phyloP scores from a whole-genome alignment of 2,888 invertebrate species.

The Drosophila pseudotakahashii region DNA sequence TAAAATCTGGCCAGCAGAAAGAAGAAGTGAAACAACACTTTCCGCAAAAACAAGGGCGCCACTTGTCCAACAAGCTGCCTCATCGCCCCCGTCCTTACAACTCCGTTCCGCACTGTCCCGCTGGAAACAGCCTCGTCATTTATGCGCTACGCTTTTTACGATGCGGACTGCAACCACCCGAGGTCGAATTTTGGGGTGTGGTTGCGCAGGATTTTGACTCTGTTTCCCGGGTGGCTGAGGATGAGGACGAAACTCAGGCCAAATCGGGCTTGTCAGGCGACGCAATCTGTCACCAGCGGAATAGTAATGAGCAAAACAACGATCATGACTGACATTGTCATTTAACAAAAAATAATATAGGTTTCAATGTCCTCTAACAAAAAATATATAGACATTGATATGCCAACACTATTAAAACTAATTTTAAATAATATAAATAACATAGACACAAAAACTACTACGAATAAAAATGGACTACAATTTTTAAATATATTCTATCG shows the following conservation, averaged over 20 bases:
- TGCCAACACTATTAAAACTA: background rate
- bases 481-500: too few relatives aligned
- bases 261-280: constrained; percentile 14
- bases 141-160: constrained; percentile 59
- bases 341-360: constrained; percentile 2
- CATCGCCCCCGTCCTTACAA: constrained; percentile 26
- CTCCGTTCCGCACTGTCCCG: constrained; percentile 33
- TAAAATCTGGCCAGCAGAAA: constrained; percentile 66
- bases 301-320: constrained; percentile 29
- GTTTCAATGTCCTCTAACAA: background rate
- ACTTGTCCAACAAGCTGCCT: constrained; percentile 57
- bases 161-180: constrained; percentile 38
- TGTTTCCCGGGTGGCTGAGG: constrained; percentile 11
- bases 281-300: constrained; percentile 68
- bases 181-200: constrained; percentile 8
- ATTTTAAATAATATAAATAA: too few relatives aligned
- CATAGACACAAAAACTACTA: too few relatives aligned
- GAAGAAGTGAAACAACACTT: constrained; percentile 30
- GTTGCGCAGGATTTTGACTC: background rate
- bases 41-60: constrained; percentile 41
- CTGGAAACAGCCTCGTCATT: constrained; percentile 61
- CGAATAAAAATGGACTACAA: too few relatives aligned
- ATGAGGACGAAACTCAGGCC: constrained; percentile 1
- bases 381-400: background rate
- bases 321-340: constrained; percentile 16